A percentile compares a stretch with the other conserved stretches of the same genome.
Conservation (phyloP, 2,113 vertebrate genomes). For the Hydrochoerus hydrochaeris region DNA sequence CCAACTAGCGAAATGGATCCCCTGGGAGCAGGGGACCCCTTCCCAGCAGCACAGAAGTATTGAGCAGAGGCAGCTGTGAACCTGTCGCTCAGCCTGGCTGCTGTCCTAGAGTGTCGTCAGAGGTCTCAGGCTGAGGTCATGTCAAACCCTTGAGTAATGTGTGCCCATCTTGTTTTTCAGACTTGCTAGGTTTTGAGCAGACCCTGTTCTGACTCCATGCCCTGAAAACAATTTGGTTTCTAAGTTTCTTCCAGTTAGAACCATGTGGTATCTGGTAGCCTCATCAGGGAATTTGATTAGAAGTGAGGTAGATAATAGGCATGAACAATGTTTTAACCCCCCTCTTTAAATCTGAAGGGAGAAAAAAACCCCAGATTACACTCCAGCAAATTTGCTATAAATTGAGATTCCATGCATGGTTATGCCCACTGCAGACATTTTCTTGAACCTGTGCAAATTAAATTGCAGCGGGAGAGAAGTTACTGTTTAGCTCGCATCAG, state of each 20-base stretch:
- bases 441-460: slow-evolving; percentile 65
- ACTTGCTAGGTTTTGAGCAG: not conserved
- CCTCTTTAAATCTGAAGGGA: slow-evolving; percentile 47
- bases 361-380: slow-evolving; percentile 43
- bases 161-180: not conserved
- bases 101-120: not conserved
- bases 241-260: slow-evolving; percentile 32
- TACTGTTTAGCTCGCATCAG: not conserved
- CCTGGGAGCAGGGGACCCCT: not conserved
- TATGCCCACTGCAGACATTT: not conserved
- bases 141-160: not conserved
- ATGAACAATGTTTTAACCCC: slow-evolving; percentile 36
- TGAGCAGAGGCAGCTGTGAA: not conserved
- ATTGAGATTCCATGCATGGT: slow-evolving; percentile 5
- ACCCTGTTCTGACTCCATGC: not conserved
- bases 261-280: not conserved
- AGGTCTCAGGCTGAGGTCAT: not conserved
- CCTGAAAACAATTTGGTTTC: slow-evolving; percentile 35
- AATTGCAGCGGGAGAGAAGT: slow-evolving; percentile 1
- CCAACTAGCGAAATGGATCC: not conserved
- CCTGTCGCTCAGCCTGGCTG: not conserved
- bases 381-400: not conserved
- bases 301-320: not conserved
- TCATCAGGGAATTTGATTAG: slow-evolving; percentile 51
- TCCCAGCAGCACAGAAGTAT: too few species aligned